Base-by-base conservation (phyloP, 1,140 invertebrate genomes). In the Pteromalus puparum region DNA sequence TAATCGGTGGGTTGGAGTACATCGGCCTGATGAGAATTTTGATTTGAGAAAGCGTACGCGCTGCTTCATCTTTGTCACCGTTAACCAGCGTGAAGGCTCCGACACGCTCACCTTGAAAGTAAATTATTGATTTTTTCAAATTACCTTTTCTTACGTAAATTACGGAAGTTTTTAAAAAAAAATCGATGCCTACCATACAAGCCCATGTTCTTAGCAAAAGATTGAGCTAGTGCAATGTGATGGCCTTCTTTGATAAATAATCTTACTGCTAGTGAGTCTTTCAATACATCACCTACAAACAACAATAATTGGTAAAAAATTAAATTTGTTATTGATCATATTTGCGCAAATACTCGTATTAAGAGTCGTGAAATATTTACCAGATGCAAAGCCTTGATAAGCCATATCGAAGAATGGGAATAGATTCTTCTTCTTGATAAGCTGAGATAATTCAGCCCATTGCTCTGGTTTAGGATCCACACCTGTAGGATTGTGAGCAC, bases 391-490 rank as follows among this genome's bases (percentile, higher is more conserved):
- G 21, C 99, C 99, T 94, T 99, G 99, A 94, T 99, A 99, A 34
- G 99, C 99, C 97, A 99, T 99, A 93, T 99, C 99, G 92, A 99
- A 99, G 94, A 97, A 99, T n/a, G 98, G 98, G 90, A 98, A 99
- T 4, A 99, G 93, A 80, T 98, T 96, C 86, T 93, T 95, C 79
- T 96, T 94, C 90, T 98, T 98, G 28, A 99, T 95, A 1, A 97
- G 90, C 89, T 92, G 80, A 0, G 95, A 95, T 4, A 97, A 92
- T 90, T 97, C 95, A 72, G 96, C 95, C 99, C 99, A 99, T 92
- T 99, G 98, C 87, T 99, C 97, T 24, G 95, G 95, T 90, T 94
- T 96, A n/a, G 97, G 97, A 94, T 98, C 98, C 48, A 99, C 98
- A 74, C 99, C 99, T 76, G 99, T 99, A 13, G 99, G 99, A 94